Conservation (phyloP, 2,888 invertebrate genomes). For the Euzophera pinguis region DNA sequence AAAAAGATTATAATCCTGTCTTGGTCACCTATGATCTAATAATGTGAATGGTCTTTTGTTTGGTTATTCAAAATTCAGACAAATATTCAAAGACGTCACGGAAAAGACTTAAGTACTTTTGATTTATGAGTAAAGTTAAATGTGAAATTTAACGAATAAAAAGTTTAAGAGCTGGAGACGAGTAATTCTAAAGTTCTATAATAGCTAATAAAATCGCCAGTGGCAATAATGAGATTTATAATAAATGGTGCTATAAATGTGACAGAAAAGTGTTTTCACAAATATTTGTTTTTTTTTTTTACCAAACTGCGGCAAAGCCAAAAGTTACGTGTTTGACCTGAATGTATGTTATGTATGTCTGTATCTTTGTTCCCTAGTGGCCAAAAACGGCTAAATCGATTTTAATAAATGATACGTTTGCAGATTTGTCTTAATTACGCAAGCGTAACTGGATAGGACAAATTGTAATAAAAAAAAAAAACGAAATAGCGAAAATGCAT, state of each 20-base stretch:
- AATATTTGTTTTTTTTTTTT: too few species aligned
- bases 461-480: too few species aligned
- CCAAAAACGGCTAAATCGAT: too few species aligned
- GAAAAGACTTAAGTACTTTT: neutral
- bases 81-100: neutral
- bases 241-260: slow-evolving; percentile 1
- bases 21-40: neutral
- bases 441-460: too few species aligned
- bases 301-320: too few species aligned
- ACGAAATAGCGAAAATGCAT: too few species aligned
- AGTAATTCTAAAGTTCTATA: neutral
- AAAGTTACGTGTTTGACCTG: too few species aligned
- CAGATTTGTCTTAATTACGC: too few species aligned
- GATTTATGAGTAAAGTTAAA: slow-evolving; percentile 1
- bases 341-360: too few species aligned
- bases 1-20: too few species aligned
- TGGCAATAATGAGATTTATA: neutral
- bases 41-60: neutral
- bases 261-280: neutral
- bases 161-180: neutral
- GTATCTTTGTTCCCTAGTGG: too few species aligned
- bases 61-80: neutral
- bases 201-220: neutral
- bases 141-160: slow-evolving; percentile 7
- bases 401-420: too few species aligned